Base-by-base conservation (phyloP, 2,888 invertebrate genomes). In the Apamea monoglypha region DNA sequence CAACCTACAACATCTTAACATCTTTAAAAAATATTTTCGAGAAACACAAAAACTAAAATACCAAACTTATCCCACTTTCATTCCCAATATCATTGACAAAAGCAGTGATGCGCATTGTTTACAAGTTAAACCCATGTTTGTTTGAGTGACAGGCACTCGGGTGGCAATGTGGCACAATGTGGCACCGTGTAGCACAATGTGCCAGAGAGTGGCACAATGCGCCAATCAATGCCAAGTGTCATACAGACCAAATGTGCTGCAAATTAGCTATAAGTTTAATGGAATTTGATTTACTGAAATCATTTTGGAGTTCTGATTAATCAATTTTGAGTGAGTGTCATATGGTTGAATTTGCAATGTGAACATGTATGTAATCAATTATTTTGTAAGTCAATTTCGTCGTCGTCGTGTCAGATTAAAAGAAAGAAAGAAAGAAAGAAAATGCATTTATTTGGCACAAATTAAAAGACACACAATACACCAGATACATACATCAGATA, bases 51-150 rank as follows among this genome's bases (percentile, higher is more conserved):
- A 76, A 59, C 12, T 8, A 21, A 29, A 78, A 66, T 85, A 81
- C 7, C 25, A 18, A 7, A 84, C 85, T 88, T 91, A 86, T 66
- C 10, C 78, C 78, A 25, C 61, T 63, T 83, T 71, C 64, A 10
- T 63, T 73, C 25, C 44, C 10, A 75, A 64, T 47, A 1, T 0
- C 21, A 67, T 76, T 88, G 88, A 94, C 94, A 94, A 95, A 92
- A 92, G 92, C 91, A 88, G 84, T 88, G 91, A 91, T 90, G 88
- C 89, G 89, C 85, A 93, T 95, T 95, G 95, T 95, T 95, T 95
- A 94, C 94, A 93, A 92, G 93, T 91, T 90, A 93, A 94, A 94
- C 95, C 95, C 95, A 93, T 94, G 94, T 95, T 94, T 91, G 90
- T 83, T 88, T 92, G 94, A 95, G 88, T 95, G 96, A 95, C 95